phyloP scores from a whole-genome alignment of 2,888 invertebrate species.

The Ophion slaviceki region DNA sequence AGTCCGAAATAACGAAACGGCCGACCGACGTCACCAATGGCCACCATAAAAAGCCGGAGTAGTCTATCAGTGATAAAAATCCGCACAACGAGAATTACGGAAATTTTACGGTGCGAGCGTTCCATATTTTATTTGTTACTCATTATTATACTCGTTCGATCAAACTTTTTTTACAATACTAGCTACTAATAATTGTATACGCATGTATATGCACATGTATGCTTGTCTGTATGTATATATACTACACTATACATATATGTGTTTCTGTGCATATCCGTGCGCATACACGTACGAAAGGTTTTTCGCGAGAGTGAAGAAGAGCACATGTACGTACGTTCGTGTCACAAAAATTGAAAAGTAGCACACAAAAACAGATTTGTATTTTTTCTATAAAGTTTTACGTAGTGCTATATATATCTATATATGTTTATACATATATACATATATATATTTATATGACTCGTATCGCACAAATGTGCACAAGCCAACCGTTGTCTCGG shows the following conservation, averaged over 20 bases:
- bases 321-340: not conserved
- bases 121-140: slow-evolving; percentile 34
- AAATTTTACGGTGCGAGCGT: slow-evolving; percentile 49
- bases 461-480: slow-evolving; percentile 20
- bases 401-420: slow-evolving; percentile 38
- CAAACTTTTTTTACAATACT: slow-evolving; percentile 47
- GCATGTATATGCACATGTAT: slow-evolving; percentile 8
- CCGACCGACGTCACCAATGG: slow-evolving; percentile 62
- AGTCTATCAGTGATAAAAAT: slow-evolving; percentile 21
- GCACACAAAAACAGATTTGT: slow-evolving; percentile 42
- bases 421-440: slow-evolving; percentile 17
- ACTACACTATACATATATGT: not conserved
- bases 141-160: slow-evolving; percentile 25
- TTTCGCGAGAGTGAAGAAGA: not conserved
- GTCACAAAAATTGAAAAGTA: slow-evolving; percentile 27
- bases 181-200: slow-evolving; percentile 22
- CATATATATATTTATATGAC: slow-evolving; percentile 45
- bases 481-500: slow-evolving; percentile 61
- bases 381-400: slow-evolving; percentile 75
- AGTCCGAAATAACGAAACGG: slow-evolving; percentile 38
- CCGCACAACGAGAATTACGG: slow-evolving; percentile 23
- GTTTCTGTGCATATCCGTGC: not conserved
- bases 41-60: slow-evolving; percentile 62
- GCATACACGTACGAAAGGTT: not conserved
- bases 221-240: no score